phyloP scores from a whole-genome alignment of 2,113 vertebrate genomes.

The Malurus cyaneus region DNA sequence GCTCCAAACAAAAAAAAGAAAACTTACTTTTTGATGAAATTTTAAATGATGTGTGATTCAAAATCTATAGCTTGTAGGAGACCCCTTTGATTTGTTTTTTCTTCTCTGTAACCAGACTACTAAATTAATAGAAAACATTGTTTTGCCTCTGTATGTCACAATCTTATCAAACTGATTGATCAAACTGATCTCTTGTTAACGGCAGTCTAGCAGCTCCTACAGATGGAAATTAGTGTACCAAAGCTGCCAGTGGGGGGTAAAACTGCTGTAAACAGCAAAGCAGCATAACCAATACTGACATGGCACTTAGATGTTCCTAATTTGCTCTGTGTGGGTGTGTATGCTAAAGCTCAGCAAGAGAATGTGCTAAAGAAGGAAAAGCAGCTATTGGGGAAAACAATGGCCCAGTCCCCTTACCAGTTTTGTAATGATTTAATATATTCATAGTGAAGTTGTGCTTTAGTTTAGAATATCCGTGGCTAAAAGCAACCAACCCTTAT shows the following conservation, averaged over 20 bases:
- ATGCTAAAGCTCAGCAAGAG: neutral
- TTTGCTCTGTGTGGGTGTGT: neutral
- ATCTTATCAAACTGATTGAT: neutral
- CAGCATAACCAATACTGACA: neutral
- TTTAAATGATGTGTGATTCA: neutral
- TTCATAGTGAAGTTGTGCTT: neutral
- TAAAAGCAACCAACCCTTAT: neutral
- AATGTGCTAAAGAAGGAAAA: neutral
- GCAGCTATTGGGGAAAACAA: neutral
- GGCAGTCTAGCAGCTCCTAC: neutral
- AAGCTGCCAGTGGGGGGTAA: neutral
- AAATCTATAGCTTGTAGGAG: neutral
- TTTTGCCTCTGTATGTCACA: neutral
- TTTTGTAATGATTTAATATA: neutral
- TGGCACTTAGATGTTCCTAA: neutral
- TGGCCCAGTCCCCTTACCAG: neutral
- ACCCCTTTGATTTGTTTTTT: neutral
- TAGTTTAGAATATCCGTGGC: neutral
- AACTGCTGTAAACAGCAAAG: neutral
- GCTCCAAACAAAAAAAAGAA: neutral
- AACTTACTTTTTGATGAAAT: neutral
- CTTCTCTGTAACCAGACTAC: neutral
- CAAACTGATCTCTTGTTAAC: neutral
- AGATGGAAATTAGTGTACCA: neutral
- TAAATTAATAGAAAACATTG: neutral